Evolutionary conservation across 2,797 vertebrate genomes (phyloP).

Genomic region (Pipistrellus pygmaeus): DNA sequence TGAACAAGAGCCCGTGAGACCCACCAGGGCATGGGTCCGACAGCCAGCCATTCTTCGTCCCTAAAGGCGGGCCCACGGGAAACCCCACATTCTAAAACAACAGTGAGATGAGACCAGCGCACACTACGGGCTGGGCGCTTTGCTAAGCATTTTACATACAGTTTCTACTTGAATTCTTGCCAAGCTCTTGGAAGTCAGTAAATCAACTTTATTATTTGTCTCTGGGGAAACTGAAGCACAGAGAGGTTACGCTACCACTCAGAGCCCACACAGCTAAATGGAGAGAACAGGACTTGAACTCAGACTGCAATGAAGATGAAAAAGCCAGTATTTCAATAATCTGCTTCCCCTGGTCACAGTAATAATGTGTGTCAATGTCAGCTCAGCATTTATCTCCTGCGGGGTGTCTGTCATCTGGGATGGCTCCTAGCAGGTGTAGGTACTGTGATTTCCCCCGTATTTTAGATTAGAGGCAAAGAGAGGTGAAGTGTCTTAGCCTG

Average conservation of each 20-base stretch:
- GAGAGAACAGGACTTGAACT: neutral
- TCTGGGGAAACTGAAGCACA: neutral
- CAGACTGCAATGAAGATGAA: neutral
- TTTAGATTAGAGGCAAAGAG: neutral
- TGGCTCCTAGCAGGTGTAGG: accelerated
- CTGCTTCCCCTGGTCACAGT: accelerated
- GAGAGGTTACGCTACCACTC: neutral
- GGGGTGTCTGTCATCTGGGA: accelerated
- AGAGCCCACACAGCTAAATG: neutral
- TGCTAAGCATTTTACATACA: neutral
- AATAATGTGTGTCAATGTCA: accelerated
- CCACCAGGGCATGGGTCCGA: neutral
- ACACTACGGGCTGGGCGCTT: neutral
- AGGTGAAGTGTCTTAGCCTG: neutral
- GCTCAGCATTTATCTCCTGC: accelerated
- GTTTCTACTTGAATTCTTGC: neutral
- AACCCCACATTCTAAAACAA: neutral
- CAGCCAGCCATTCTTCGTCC: neutral
- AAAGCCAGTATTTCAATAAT: neutral
- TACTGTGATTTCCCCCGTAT: neutral
- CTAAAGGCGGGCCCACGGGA: neutral
- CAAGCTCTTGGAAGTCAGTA: neutral
- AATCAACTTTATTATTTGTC: neutral
- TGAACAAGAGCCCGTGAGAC: too few relatives aligned
- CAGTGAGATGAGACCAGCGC: accelerated